Evolutionary conservation across 2,113 vertebrate genomes (phyloP), one percentile per base, ranked within the genome.

Genomic region (Microcebus murinus): DNA sequence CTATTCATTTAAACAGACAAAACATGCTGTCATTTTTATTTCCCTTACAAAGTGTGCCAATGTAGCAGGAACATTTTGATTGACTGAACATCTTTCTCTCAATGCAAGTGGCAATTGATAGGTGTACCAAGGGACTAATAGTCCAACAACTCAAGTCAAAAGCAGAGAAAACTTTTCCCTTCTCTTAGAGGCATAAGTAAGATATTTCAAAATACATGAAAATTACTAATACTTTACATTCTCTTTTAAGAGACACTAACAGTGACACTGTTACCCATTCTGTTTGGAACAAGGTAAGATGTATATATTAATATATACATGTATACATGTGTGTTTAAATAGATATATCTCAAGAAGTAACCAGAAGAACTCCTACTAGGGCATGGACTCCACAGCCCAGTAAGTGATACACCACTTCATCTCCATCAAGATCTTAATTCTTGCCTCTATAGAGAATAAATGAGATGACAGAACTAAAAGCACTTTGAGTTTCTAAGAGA

Each of bases 21-120:
- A 98, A 98, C 97, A 98, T 95, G 95, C 67, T 91, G 87, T 87
- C 81, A 17, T 97, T 98, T 98, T 98, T 95, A 97, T 95, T 94
- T 97, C 97, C 67, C 59, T 94, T 70, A 93, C 6, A 92, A 97
- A 98, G 88, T 81, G 93, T 95, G 67, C 95, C 98, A 97, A 88
- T 89, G 87, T 83, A 96, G 96, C 92, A 96, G 76, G 95, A 91
- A 84, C 68, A 91, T 6, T 95, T 68, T 90, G 94, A 97, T 17
- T 77, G 96, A 98, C 36, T 88, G 80, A 95, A 86, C 18, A 6
- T 92, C 59, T 68, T 91, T 88, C 88, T 91, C 92, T 96, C 70
- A 63, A 48, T 68, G 63, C 42, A 82, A 96, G 63, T 76, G 57
- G 48, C 70, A 92, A 96, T 1, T 29, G 31, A 98, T 98, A 67